Percentiles rank a stretch among this genome's conserved stretches.
These are phyloP conservation scores for Abramis brama DNA, from an alignment of 2,113 vertebrate species.

Conservation along the genomic window DNA sequence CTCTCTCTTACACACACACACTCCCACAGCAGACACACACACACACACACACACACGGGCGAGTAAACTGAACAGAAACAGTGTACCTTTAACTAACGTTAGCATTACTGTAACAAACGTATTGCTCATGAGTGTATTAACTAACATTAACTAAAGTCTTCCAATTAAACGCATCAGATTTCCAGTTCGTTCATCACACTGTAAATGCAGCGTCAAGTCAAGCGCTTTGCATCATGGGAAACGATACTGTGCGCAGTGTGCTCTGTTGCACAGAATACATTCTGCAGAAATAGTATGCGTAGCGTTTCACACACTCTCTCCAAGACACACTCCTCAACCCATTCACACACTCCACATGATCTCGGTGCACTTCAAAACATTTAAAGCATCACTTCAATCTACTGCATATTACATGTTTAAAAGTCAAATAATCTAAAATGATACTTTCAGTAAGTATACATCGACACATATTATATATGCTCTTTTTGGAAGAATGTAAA, in stretches of 20 bases:
- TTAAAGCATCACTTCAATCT: conserved; percentile 55
- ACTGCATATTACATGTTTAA: conserved; percentile 58
- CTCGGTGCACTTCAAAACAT: conserved; percentile 50
- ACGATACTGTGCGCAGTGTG: background rate
- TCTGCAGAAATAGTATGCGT: background rate
- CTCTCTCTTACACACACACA: too few species aligned
- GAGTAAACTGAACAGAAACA: too few species aligned
- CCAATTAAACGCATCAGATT: too few species aligned
- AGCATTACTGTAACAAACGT: too few species aligned
- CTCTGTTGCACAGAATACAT: background rate
- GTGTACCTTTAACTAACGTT: too few species aligned
- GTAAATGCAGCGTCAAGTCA: background rate
- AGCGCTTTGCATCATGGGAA: background rate
- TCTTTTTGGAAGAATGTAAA: conserved; percentile 56
- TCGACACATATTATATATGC: conserved; percentile 55
- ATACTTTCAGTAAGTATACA: conserved; percentile 57
- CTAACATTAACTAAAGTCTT: too few species aligned
- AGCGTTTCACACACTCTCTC: background rate
- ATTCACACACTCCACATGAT: conserved; percentile 54
- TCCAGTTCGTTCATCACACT: background rate
- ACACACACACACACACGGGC: too few species aligned
- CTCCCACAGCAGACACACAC: too few species aligned
- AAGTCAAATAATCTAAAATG: conserved; percentile 58
- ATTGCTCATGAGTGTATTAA: too few species aligned
- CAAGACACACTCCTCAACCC: background rate